Percentiles rank a stretch among this genome's conserved stretches.
Evolutionary conservation across 2,888 invertebrate species (phyloP).

Genomic region (Drosophila quinaria): DNA sequence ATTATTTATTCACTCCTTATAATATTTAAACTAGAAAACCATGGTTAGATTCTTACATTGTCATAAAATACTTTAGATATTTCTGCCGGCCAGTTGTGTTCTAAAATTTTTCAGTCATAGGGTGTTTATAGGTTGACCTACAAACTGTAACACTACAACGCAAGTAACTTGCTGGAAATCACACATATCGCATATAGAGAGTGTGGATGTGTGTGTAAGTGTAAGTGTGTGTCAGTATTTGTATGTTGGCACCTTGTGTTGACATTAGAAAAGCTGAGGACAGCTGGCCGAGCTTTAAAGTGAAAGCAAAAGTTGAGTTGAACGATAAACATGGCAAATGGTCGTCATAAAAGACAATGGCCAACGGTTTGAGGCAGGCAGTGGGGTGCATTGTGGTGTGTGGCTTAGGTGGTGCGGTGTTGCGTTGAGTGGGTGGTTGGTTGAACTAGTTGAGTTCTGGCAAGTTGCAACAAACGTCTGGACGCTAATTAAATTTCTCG

Average conservation of each 20-base stretch:
- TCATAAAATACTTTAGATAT: background rate
- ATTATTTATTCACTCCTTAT: background rate
- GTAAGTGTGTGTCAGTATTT: constrained; percentile 17
- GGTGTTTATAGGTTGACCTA: constrained; percentile 4
- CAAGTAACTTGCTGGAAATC: constrained; percentile 12
- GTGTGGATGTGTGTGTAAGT: constrained; percentile 21
- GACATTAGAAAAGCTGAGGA: constrained; percentile 32
- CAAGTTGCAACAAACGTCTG: constrained; percentile 34
- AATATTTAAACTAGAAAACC: background rate
- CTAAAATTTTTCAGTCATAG: constrained; percentile 1
- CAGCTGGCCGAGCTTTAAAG: constrained; percentile 45
- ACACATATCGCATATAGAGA: constrained; percentile 8
- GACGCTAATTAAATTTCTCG: constrained; percentile 58
- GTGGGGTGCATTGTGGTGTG: background rate
- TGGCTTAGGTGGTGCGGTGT: background rate
- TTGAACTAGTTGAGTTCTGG: constrained; percentile 8
- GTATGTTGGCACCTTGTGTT: constrained; percentile 51
- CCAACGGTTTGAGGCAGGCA: constrained; percentile 13
- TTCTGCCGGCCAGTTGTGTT: background rate
- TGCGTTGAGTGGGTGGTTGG: background rate
- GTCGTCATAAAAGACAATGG: constrained; percentile 44
- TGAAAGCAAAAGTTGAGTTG: constrained; percentile 48
- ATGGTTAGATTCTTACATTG: background rate
- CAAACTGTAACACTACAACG: constrained; percentile 24
- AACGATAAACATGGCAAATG: constrained; percentile 42